Conservation (phyloP, 2,113 vertebrate species). For the Podocnemis expansa region DNA sequence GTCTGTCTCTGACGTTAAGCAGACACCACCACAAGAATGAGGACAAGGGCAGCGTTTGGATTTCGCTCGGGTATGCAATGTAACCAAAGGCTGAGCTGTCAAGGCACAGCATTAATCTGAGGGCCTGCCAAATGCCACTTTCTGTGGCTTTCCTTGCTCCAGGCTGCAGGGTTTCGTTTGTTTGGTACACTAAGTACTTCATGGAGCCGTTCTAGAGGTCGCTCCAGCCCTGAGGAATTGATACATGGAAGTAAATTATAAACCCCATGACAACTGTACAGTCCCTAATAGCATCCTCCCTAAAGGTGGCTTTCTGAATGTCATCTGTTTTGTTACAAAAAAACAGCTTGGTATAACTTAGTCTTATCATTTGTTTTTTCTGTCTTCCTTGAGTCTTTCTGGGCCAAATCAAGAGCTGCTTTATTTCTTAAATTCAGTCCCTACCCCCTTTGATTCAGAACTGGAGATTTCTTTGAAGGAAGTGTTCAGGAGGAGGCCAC, state of each 20-base stretch:
- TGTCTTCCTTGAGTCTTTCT: neutral
- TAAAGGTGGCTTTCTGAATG: neutral
- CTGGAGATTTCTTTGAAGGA: neutral
- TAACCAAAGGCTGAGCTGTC: neutral
- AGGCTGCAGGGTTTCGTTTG: neutral
- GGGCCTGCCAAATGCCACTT: neutral
- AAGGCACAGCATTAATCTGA: fast-evolving
- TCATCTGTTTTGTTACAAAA: neutral
- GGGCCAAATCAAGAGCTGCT: neutral
- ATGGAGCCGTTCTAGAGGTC: neutral
- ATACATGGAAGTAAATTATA: neutral
- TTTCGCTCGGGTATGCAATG: neutral
- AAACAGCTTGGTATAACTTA: neutral
- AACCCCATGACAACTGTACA: neutral
- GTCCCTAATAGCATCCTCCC: fast-evolving
- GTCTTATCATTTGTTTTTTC: fast-evolving
- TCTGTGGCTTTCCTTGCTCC: neutral
- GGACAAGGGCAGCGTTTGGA: neutral
- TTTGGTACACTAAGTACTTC: fast-evolving
- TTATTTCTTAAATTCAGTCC: neutral
- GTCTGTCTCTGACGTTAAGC: neutral
- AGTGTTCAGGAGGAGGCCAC: neutral
- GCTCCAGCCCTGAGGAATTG: fast-evolving
- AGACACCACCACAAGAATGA: neutral
- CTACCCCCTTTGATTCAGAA: neutral